Evolutionary conservation across 2,797 vertebrate genomes (phyloP).

Genomic region (Aeoliscus strigatus): DNA sequence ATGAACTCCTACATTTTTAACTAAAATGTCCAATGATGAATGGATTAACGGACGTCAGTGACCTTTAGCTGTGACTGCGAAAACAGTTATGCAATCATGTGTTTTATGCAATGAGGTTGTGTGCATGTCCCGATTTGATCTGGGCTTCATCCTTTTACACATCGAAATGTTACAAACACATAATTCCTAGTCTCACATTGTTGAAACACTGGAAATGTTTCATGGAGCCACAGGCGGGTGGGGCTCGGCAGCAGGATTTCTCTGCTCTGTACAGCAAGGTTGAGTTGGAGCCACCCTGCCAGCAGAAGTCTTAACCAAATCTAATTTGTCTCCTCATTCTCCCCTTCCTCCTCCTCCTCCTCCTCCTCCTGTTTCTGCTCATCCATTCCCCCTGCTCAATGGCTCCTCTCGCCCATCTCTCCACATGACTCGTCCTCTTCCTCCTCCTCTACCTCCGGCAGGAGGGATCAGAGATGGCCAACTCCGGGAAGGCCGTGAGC

Average conservation of each 20-base stretch:
- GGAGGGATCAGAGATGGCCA: conserved; percentile 98
- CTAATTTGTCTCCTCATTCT: conserved; percentile 79
- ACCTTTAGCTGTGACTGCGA: not conserved
- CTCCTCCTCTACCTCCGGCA: conserved; percentile 56
- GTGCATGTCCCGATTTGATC: no score
- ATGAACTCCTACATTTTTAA: no score
- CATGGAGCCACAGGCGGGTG: conserved; percentile 62
- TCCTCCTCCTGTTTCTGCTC: conserved; percentile 47
- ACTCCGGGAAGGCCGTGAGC: conserved; percentile 91
- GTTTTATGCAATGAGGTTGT: no score
- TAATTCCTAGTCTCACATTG: no score
- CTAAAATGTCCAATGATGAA: no score
- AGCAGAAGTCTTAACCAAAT: conserved; percentile 64
- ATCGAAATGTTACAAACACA: no score
- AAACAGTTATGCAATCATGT: no score
- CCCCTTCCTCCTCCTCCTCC: no score
- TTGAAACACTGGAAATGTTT: no score
- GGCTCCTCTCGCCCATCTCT: conserved; percentile 29
- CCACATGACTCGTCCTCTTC: conserved; percentile 1
- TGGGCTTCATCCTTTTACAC: no score
- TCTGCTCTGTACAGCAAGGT: conserved; percentile 63
- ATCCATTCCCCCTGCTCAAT: conserved; percentile 35
- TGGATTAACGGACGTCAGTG: no score
- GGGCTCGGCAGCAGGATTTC: conserved; percentile 47
- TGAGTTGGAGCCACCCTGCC: conserved; percentile 47